Base-by-base conservation (phyloP, 2,888 invertebrate genomes). In the Callinectes sapidus region DNA sequence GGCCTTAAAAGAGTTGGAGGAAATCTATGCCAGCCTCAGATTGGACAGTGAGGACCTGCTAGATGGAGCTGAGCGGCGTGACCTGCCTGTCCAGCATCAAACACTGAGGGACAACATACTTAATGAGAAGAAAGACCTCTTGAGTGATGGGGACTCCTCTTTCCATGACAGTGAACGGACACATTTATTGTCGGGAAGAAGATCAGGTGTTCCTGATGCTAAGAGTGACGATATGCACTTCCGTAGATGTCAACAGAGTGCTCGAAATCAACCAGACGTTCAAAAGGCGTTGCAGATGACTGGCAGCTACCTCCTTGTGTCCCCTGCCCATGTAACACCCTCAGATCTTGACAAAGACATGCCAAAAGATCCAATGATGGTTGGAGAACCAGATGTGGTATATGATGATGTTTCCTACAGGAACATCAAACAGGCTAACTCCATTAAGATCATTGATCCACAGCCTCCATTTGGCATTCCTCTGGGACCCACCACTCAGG, bases 381-480 rank as follows among this genome's bases (percentile, higher is more conserved):
- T 92, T 39, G 95, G 95, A 87, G 98, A 98, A 95, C 98, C 98
- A 1, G 98, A 98, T 96, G 96, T 98, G 28, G 97, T 97, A 16
- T 96, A 97, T 92, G 98, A 98, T 95, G 98, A 98, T 96, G 97
- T 98, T 16, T 97, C 98, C 61, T 98, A 97, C 95, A 97, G 98
- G 95, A 98, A 97, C 95, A 97, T 98, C 93, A 97, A 97, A 95
- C 97, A 97, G 95, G 97, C 97, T 16, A 98, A 98, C 95, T 16
- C 96, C 88, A 96, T 97, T 85, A 97, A 97, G 10, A 95, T 97
- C 3, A 94, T 95, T 16, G 98, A 98, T 91, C 98, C 97, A 28
- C 98, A 98, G 95, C 98, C 98, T 71, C 98, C 98, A 0, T 98
- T 98, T 95, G 98, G 98, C 35, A 98, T 98, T 95, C 98, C 98